Evolutionary conservation across 2,113 vertebrate species (phyloP).

Genomic region (Amblyornis subalaris): DNA sequence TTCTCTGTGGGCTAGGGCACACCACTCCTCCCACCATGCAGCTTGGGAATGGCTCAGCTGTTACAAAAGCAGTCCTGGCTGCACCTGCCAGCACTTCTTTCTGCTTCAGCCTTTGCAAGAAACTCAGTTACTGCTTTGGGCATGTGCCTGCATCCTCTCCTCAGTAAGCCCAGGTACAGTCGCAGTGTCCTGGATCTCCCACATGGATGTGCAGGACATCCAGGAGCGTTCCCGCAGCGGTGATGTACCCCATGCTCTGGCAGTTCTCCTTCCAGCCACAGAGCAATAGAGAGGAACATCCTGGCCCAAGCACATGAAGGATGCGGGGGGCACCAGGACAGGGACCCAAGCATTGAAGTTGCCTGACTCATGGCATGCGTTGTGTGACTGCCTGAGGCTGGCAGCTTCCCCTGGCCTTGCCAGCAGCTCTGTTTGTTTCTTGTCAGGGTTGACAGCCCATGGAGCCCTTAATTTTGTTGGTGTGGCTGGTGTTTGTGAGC

Average conservation of each 20-base stretch:
- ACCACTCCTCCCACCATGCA: neutral
- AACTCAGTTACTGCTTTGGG: neutral
- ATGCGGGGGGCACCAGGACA: neutral
- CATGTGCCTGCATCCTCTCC: neutral
- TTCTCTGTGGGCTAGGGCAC: neutral
- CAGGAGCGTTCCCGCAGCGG: neutral
- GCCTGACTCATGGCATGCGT: neutral
- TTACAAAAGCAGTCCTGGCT: neutral
- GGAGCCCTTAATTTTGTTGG: neutral
- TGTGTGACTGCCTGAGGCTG: neutral
- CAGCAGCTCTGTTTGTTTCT: neutral
- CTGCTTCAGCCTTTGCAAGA: neutral
- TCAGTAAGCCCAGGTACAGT: neutral
- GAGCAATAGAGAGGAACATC: neutral
- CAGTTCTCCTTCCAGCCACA: neutral
- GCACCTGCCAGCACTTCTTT: neutral
- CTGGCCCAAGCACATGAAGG: neutral
- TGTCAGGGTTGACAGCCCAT: neutral
- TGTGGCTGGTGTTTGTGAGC: neutral
- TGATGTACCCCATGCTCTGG: neutral
- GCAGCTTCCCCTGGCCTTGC: neutral
- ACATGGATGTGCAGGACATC: neutral
- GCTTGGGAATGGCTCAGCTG: neutral
- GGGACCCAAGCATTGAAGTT: fast-evolving
- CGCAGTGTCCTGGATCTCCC: neutral